Percentiles rank a stretch among this genome's conserved stretches.
Evolutionary conservation across 1,140 invertebrate species (phyloP).

Genomic region (Harlomillsia oculata): DNA sequence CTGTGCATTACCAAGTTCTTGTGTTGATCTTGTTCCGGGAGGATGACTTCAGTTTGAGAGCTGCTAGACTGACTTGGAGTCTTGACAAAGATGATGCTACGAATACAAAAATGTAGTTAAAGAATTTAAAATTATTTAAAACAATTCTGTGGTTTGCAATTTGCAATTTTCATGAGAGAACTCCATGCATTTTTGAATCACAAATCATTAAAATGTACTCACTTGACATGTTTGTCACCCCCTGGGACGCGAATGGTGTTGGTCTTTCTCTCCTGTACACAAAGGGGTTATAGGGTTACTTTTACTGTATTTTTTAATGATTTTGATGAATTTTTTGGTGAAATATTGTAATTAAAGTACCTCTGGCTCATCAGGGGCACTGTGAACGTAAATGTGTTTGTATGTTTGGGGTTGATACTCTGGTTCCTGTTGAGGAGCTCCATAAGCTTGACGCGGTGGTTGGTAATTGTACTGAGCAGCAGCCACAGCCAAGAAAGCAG

Average conservation of each 20-base stretch:
- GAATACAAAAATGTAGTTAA: not conserved
- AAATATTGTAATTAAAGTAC: no score
- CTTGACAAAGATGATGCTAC: constrained; percentile 15
- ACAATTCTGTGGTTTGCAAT: not conserved
- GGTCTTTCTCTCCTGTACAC: not conserved
- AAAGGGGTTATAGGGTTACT: no score
- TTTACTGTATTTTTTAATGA: no score
- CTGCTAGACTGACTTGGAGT: not conserved
- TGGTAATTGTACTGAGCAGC: constrained; percentile 1
- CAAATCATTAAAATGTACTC: no score
- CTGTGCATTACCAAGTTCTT: constrained; percentile 6
- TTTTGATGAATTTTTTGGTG: no score
- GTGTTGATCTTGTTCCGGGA: constrained; percentile 21
- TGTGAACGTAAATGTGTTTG: constrained; percentile 6
- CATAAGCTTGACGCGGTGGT: not conserved
- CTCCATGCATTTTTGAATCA: no score
- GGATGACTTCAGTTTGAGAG: constrained; percentile 14
- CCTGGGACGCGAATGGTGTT: constrained; percentile 16
- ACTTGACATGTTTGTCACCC: constrained; percentile 22
- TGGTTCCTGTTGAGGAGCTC: not conserved
- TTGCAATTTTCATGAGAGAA: not conserved
- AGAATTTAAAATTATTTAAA: not conserved
- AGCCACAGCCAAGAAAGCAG: not conserved
- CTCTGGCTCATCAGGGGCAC: not conserved
- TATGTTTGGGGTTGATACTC: not conserved